Percentiles rank a stretch among this genome's conserved stretches.
These are phyloP conservation scores for Mormyrus hasselquistii DNA, from an alignment of 2,797 vertebrate genomes.

Conservation along the genomic window DNA sequence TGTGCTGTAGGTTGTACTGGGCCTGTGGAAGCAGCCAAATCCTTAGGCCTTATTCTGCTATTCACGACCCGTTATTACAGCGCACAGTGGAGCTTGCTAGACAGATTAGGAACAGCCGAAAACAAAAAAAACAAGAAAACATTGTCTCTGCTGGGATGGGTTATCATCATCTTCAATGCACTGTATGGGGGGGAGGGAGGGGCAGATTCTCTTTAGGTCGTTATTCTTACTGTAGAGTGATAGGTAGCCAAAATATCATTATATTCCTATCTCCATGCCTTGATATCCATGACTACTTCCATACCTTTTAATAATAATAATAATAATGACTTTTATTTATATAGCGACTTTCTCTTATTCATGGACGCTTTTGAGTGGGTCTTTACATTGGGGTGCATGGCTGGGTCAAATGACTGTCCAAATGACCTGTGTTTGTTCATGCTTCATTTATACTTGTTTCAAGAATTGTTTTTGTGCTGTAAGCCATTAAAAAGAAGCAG, in stretches of 20 bases:
- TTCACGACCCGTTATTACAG: constrained; percentile 27
- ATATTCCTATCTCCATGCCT: not conserved
- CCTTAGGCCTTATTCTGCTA: constrained; percentile 17
- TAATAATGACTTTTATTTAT: not conserved
- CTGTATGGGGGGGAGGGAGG: not conserved
- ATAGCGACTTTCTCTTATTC: not conserved
- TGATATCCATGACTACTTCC: not conserved
- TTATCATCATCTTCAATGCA: not conserved
- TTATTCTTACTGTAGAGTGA: not conserved
- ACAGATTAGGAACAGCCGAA: constrained; percentile 38
- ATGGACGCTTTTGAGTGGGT: not conserved
- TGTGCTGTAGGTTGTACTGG: constrained; percentile 11
- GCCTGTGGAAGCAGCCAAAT: constrained; percentile 32
- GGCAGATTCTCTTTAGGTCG: not conserved
- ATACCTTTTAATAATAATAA: not conserved
- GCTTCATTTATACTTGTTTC: not conserved
- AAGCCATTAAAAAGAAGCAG: not conserved
- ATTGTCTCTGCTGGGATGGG: constrained; percentile 20
- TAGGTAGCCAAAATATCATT: too few species aligned
- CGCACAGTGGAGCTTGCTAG: not conserved
- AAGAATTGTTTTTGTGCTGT: not conserved
- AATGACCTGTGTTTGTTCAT: not conserved
- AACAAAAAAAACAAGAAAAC: constrained; percentile 44
- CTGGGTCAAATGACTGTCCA: not conserved
- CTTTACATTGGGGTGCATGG: not conserved